Evolutionary conservation across 2,113 vertebrate species (phyloP), one percentile per base, ranked within the genome.

Genomic region (Carassius carassius): DNA sequence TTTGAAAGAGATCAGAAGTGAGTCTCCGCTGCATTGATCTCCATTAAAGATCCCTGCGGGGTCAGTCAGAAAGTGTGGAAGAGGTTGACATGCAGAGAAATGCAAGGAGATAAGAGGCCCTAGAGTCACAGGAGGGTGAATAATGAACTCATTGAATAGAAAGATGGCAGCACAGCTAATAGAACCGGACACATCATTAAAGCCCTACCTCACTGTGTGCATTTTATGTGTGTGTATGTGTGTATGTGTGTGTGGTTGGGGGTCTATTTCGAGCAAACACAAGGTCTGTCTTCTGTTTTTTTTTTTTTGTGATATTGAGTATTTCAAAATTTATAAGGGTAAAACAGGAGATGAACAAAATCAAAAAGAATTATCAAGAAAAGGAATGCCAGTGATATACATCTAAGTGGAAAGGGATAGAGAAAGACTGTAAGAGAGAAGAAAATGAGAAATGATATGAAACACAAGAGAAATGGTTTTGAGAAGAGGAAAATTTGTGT

Each of bases 121-220:
- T 56, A n/a, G 76, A 84, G 67, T 58, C 32, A 63, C 70, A 69
- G 35, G 16, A 70, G 54, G 70, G 25, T 79, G 74, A 70, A 54
- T 83, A 74, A 79, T 65, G 86, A 84, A 81, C 72, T 73, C 56
- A 63, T 81, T 84, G 77, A 84, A 84, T 56, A 87, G 82, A 35
- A 44, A 78, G 78, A 82, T 69, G 60, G 62, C 47, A 75, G 41
- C 21, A 16, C 47, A 44, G 58, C 70, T 74, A 72, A 84, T 80
- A 70, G 76, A 81, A 75, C 69, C 37, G 8, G 76, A 80, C 86
- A 82, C 72, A 76, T 82, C 72, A 87, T 81, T 87, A 79, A 84
- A 80, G 44, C 82, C 51, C 75, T 58, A 25, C 32, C 63, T 85
- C 58, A 54, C 44, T 51, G 44, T 54, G 72, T 73, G 73, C 32